Evolutionary conservation across 2,888 invertebrate species (phyloP), one percentile per base, ranked within the genome.

Genomic region (Dynastes tityus): DNA sequence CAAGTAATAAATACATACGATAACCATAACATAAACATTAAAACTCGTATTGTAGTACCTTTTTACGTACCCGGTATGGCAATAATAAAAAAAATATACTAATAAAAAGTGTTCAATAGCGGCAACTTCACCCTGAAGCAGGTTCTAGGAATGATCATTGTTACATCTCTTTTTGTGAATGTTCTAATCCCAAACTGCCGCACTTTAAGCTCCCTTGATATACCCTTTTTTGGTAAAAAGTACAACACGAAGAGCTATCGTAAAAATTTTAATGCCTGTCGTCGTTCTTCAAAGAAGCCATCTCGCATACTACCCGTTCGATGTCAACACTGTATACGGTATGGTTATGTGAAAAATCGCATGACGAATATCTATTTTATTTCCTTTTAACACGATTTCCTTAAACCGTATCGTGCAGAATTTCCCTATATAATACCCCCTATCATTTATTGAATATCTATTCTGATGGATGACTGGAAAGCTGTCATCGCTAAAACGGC

Each of bases 361-460:
- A 61, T 40, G 73, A 40, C 73, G 73, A 74, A 74, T 74, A 74
- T 63, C 73, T 74, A 74, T 74, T 74, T 74, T 74, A 74, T 74
- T 74, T 61, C 73, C 73, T 27, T 74, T 61, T 61, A 74, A 74
- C 73, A 74, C 67, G 68, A 22, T 32, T 67, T 55, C 55, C 45
- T 58, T 32, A 58, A 71, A 73, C 73, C 71, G 77, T 78, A 78
- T 71, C 77, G 65, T 16, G 63, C 63, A 70, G 64, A 71, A 51
- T 37, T 73, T 68, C 55, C 63, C 78, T 65, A 65, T 5, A 32
- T 78, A 85, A 85, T 85, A 84, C 85, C 22, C 53, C 84, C 83
- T 80, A 85, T 85, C 85, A 85, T 84, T 86, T 85, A 86, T 84
- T 85, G 85, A 85, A 85, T 84, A 85, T 85, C 85, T 83, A 85